Conservation (phyloP, 2,888 invertebrate species). For the Brenthis hecate region DNA sequence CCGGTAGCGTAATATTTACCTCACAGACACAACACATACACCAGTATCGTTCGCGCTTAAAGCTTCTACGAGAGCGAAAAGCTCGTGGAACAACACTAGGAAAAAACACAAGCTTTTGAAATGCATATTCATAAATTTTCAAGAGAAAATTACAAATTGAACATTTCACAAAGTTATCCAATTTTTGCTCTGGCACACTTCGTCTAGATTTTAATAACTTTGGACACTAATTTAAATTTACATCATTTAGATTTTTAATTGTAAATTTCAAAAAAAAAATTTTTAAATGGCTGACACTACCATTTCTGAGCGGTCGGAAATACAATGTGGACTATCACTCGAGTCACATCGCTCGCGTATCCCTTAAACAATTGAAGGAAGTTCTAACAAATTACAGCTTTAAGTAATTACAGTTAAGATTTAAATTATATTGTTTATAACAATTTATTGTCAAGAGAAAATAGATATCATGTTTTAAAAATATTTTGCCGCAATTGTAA, state of each 20-base stretch:
- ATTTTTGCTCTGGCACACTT: background rate
- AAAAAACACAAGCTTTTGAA: conserved; percentile 33
- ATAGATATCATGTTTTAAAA: conserved; percentile 6
- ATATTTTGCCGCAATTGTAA: background rate
- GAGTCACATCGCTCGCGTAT: conserved; percentile 33
- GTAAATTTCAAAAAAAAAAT: background rate
- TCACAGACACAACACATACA: conserved; percentile 42
- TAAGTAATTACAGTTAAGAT: conserved; percentile 11
- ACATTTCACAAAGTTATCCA: background rate
- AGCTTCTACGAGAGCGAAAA: conserved; percentile 32
- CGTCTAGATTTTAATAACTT: background rate
- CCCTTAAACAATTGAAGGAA: conserved; percentile 25
- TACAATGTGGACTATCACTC: conserved; percentile 39
- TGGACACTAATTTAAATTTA: too few species aligned
- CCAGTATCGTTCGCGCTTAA: conserved; percentile 42
- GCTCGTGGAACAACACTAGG: conserved; percentile 29
- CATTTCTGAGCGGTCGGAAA: conserved; percentile 28
- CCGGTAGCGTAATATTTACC: conserved; percentile 30
- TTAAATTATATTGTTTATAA: conserved; percentile 11
- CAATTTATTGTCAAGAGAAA: background rate
- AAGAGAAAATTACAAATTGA: background rate
- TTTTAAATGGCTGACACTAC: conserved; percentile 24
- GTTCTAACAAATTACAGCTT: conserved; percentile 16
- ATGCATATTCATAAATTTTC: conserved; percentile 31
- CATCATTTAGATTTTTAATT: too few species aligned